Evolutionary conservation across 2,888 invertebrate species (phyloP).

Genomic region (Hipparchia semele): DNA sequence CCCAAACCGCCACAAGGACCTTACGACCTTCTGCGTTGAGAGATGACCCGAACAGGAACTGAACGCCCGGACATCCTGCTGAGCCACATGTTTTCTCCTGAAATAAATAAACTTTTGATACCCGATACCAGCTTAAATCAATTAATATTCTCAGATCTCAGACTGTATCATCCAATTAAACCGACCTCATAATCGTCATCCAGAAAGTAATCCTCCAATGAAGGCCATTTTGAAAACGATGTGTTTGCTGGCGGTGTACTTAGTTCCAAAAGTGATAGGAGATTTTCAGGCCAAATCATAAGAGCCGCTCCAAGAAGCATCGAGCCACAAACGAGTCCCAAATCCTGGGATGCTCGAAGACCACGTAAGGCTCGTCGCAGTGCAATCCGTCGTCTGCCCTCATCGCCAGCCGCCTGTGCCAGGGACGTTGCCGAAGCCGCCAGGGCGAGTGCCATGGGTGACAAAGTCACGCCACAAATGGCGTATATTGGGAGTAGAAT

Average conservation of each 20-base stretch:
- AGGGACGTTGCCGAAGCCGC: slow-evolving; percentile 83
- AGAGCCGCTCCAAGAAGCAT: slow-evolving; percentile 72
- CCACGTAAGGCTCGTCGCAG: slow-evolving; percentile 71
- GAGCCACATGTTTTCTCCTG: slow-evolving; percentile 71
- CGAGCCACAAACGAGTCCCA: slow-evolving; percentile 71
- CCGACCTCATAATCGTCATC: slow-evolving; percentile 82
- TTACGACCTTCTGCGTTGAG: slow-evolving; percentile 65
- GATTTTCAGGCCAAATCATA: slow-evolving; percentile 76
- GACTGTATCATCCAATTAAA: not conserved
- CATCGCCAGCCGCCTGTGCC: slow-evolving; percentile 80
- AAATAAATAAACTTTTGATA: slow-evolving; percentile 31
- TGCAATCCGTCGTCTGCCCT: slow-evolving; percentile 64
- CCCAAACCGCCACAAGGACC: slow-evolving; percentile 67
- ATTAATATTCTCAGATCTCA: not conserved
- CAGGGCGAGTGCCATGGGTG: slow-evolving; percentile 82
- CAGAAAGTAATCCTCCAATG: slow-evolving; percentile 79
- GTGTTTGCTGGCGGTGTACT: slow-evolving; percentile 66
- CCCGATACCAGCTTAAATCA: not conserved
- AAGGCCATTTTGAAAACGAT: slow-evolving; percentile 68
- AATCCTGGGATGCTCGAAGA: slow-evolving; percentile 72
- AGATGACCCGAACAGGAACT: slow-evolving; percentile 58
- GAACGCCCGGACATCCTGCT: slow-evolving; percentile 71
- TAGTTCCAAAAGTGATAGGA: slow-evolving; percentile 67
- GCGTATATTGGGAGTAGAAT: slow-evolving; percentile 69
- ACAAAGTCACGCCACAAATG: slow-evolving; percentile 81